Evolutionary conservation across 2,797 vertebrate genomes (phyloP).

Genomic region (Pangasius krempfi): DNA sequence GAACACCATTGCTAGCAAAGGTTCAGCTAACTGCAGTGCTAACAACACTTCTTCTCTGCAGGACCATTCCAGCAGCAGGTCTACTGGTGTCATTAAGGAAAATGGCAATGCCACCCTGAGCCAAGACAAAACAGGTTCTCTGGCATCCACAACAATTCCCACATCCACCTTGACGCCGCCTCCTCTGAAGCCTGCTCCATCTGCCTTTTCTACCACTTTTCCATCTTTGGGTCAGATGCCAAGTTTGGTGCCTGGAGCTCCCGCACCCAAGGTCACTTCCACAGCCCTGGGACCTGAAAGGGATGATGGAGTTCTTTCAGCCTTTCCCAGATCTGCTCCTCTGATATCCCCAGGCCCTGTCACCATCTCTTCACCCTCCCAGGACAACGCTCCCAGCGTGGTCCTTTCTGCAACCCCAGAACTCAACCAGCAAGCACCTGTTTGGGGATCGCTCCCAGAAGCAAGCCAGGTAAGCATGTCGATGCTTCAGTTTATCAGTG

Average conservation of each 20-base stretch:
- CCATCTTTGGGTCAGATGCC: constrained; percentile 83
- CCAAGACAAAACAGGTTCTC: constrained; percentile 82
- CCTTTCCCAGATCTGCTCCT: constrained; percentile 79
- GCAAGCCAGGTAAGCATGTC: constrained; percentile 83
- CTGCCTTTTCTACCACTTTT: constrained; percentile 85
- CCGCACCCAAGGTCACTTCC: constrained; percentile 70
- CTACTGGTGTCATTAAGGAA: constrained; percentile 88
- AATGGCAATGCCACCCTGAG: constrained; percentile 86
- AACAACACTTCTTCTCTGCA: constrained; percentile 69
- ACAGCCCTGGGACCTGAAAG: constrained; percentile 73
- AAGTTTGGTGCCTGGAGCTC: constrained; percentile 75
- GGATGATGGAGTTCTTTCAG: constrained; percentile 73
- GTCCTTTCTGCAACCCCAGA: constrained; percentile 74
- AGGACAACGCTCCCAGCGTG: constrained; percentile 77
- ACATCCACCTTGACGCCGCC: constrained; percentile 75
- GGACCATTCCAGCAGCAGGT: constrained; percentile 78
- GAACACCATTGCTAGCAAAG: constrained; percentile 32
- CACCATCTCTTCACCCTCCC: constrained; percentile 80
- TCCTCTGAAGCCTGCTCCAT: constrained; percentile 82
- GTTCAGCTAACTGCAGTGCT: constrained; percentile 60
- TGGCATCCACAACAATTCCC: constrained; percentile 71
- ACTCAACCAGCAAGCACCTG: constrained; percentile 79
- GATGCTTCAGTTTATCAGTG: background rate
- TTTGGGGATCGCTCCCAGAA: constrained; percentile 72
- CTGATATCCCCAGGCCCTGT: constrained; percentile 80